Evolutionary conservation across 2,113 vertebrate species (phyloP), one percentile per base, ranked within the genome.

Genomic region (Brienomyrus longianalis): DNA sequence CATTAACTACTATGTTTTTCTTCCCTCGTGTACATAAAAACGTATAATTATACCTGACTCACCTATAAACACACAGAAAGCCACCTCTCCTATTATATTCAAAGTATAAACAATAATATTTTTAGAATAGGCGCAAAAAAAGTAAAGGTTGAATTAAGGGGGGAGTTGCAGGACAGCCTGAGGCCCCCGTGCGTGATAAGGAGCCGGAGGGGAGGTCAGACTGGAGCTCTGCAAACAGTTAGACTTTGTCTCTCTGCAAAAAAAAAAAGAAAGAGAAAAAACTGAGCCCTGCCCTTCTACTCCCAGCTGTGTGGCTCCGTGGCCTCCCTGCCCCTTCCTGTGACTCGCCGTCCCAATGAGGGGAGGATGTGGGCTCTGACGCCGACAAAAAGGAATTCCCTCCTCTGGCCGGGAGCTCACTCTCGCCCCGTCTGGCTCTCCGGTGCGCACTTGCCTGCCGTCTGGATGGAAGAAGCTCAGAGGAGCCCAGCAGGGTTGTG

Each of bases 361-460:
- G 94, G 94, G 94, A 94, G 93, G 94, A 91, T 89, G 88, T 92
- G 90, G 92, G 90, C 92, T 95, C 95, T 96, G 95, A 96, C 95
- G 94, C 95, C 94, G 94, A 95, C 95, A 96, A 95, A 95, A 95
- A 96, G 96, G 95, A 96, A 96, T 96, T 95, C 96, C 96, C 96
- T 94, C 92, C 91, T 86, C 93, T 66, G 90, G 90, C 90, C 59
- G 91, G 90, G 92, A 70, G 90, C 94, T 94, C 93, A 94, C 94
- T 95, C 93, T 94, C 94, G 95, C 93, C 92, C 94, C 86, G 95
- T 95, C 95, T 96, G 95, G 95, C 94, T 95, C 93, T 94, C 94
- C 95, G 95, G 95, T 95, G 93, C 95, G 91, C 93, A 93, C 88
- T 88, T 88, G 86, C 93, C 92, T 90, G 39, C 93, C 92, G 94